Evolutionary conservation across 2,113 vertebrate species (phyloP).

Genomic region (Antechinus flavipes): DNA sequence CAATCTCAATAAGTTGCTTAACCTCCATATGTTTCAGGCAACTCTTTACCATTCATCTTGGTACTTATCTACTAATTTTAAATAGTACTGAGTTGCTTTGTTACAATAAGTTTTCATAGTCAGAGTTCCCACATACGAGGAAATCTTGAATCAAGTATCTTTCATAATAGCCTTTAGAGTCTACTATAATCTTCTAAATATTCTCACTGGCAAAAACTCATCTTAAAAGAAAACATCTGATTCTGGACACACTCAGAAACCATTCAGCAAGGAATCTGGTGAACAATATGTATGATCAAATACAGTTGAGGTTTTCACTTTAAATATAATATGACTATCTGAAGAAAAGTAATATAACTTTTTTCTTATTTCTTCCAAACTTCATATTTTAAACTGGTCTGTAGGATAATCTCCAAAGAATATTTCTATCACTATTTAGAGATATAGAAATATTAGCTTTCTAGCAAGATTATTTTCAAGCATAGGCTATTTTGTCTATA

Average conservation of each 20-base stretch:
- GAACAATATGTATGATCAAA: background rate
- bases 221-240: background rate
- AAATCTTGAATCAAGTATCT: background rate
- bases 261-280: background rate
- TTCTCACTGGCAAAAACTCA: background rate
- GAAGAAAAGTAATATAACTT: background rate
- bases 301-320: background rate
- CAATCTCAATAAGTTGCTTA: background rate
- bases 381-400: background rate
- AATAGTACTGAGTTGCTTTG: background rate
- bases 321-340: background rate
- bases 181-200: background rate
- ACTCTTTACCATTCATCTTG: background rate
- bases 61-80: background rate
- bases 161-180: background rate
- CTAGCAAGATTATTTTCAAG: background rate
- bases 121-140: background rate
- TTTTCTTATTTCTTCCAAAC: background rate
- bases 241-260: background rate
- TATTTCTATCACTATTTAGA: background rate
- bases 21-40: background rate
- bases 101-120: background rate
- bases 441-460: background rate
- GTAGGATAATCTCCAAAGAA: background rate
- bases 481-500: background rate